Conservation (phyloP, 2,113 vertebrate species). For the Lagopus muta region DNA sequence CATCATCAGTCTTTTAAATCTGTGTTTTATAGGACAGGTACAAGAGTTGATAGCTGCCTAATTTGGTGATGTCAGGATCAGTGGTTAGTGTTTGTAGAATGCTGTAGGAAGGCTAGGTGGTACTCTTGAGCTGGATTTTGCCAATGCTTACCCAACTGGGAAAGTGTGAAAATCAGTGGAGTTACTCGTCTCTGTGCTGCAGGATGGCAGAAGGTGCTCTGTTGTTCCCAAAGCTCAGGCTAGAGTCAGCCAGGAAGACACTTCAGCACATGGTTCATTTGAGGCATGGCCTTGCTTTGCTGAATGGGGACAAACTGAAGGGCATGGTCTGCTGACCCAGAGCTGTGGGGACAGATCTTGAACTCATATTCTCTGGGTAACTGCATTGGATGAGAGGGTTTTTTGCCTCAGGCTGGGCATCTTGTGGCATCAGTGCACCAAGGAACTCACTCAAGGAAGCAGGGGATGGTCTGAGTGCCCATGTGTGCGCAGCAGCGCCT, state of each 20-base stretch:
- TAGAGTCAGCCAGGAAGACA: not conserved
- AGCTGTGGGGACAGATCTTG: not conserved
- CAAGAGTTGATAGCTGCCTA: not conserved
- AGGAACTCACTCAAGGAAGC: not conserved
- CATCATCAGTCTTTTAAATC: not conserved
- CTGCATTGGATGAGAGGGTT: not conserved
- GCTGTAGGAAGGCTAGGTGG: slow-evolving; percentile 59
- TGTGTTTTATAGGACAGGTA: not conserved
- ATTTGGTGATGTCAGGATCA: slow-evolving; percentile 14
- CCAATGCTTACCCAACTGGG: slow-evolving; percentile 7
- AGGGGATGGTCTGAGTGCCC: not conserved
- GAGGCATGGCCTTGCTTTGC: not conserved
- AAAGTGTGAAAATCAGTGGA: not conserved
- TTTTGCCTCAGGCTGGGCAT: not conserved
- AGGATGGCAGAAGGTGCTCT: not conserved
- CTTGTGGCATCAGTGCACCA: not conserved
- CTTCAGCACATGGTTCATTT: not conserved
- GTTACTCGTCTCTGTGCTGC: not conserved
- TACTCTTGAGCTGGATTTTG: slow-evolving; percentile 71
- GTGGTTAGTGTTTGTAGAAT: slow-evolving; percentile 31
- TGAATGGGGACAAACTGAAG: not conserved
- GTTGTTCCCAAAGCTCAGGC: not conserved
- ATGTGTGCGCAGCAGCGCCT: not conserved
- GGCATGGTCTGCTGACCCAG: not conserved
- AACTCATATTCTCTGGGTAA: not conserved